Base-by-base conservation (phyloP, 1,140 invertebrate species). In the Leucophenga varia region DNA sequence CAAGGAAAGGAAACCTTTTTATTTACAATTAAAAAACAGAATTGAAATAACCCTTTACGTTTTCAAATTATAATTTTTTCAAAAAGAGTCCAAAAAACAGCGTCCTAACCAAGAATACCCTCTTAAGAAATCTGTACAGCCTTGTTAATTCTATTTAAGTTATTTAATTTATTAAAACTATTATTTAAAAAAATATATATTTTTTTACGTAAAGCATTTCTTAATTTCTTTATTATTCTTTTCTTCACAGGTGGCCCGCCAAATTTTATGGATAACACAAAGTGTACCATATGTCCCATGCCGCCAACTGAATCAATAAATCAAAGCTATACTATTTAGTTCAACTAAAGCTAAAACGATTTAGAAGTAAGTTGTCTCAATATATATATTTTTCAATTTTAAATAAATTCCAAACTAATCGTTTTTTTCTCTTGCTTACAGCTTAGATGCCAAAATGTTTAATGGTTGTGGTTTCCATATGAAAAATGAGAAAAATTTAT, bases 241-340 rank as follows among this genome's bases (percentile, higher is more conserved):
- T 35, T 41, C 3, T 35, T 35, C 42, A 12, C 52, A 70, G 65
- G 61, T 65, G 61, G 57, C 20, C 59, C 67, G 52, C 59, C 59
- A 64, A 68, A 68, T 48, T 68, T 64, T 64, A 68, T 68, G 57
- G 64, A 68, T 68, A 69, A 52, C 64, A 64, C 64, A 34, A 68
- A 68, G 57, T 70, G 64, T 53, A 60, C 64, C 49, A 68, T 64
- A 55, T 68, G 65, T 38, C 65, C 65, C 49, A 70, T 70, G 65
- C 59, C 65, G 57, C 61, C 65, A 47, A 65, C n/a, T 70, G 65
- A 70, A 70, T 60, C 61, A 69, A 64, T 69, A 69, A 61, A 64
- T 64, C 57, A 64, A 67, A 35, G 57, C 52, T 60, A 55, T 64
- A 64, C 56, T 64, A 54, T 63, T 59, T 30, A 57, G 16, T 13